Percentiles rank a stretch among this genome's conserved stretches.
These are phyloP conservation scores for Hedya salicella DNA, from an alignment of 2,888 invertebrate species.

Conservation along the genomic window DNA sequence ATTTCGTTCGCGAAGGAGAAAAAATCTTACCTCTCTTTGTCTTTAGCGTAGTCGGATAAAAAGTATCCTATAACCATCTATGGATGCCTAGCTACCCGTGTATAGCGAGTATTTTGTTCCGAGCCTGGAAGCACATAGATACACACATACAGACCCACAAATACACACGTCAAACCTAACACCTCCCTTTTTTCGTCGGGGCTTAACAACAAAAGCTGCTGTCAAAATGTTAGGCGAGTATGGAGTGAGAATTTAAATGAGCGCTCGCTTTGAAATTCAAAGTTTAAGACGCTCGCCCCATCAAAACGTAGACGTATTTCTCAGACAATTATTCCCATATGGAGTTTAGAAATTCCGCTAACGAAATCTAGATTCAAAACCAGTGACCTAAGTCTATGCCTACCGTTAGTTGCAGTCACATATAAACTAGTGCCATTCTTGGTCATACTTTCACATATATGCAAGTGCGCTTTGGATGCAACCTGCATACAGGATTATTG, in stretches of 20 bases:
- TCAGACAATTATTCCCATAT: slow-evolving; percentile 19
- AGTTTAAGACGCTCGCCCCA: background rate
- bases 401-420: slow-evolving; percentile 12
- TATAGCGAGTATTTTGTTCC: no score
- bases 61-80: no score
- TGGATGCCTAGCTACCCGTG: no score
- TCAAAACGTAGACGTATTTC: slow-evolving; percentile 11
- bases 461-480: slow-evolving; percentile 52
- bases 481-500: slow-evolving; percentile 57
- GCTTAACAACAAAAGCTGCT: background rate
- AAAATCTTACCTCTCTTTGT: no score
- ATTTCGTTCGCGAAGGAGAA: no score
- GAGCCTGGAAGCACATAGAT: no score
- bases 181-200: no score
- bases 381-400: slow-evolving; percentile 5
- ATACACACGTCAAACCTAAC: no score
- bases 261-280: slow-evolving; percentile 3
- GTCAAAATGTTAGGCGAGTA: background rate
- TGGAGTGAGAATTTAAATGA: background rate
- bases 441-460: slow-evolving; percentile 28
- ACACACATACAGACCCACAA: no score
- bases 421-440: slow-evolving; percentile 24
- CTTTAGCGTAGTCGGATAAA: no score
- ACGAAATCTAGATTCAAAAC: slow-evolving; percentile 30
- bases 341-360: slow-evolving; percentile 15